phyloP scores from a whole-genome alignment of 2,797 vertebrate genomes.

The Distichodus sexfasciatus region DNA sequence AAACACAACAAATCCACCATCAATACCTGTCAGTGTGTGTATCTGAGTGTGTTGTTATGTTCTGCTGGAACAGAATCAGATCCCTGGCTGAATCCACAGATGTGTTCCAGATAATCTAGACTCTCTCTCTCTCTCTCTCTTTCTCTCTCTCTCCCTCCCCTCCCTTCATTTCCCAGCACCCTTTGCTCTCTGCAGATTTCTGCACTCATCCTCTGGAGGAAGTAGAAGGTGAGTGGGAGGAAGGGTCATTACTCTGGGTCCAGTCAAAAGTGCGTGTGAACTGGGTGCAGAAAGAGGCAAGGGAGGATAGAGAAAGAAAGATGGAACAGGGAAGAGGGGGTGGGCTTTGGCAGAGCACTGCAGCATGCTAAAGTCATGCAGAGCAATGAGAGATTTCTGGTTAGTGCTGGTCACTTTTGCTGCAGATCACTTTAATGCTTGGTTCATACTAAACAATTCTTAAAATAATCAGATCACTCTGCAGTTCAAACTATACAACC shows the following conservation, averaged over 20 bases:
- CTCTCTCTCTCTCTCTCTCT: neutral
- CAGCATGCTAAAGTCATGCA: too few species aligned
- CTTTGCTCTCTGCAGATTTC: slow-evolving; percentile 49
- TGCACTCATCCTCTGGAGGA: slow-evolving; percentile 52
- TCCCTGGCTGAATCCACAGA: too few species aligned
- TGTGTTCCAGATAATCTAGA: neutral
- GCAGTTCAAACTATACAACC: too few species aligned
- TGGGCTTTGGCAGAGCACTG: neutral
- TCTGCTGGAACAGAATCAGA: too few species aligned
- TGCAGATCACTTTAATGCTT: too few species aligned
- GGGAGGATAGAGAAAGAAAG: too few species aligned
- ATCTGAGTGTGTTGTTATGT: slow-evolving; percentile 3
- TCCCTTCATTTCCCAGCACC: slow-evolving; percentile 4
- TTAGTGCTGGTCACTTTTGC: too few species aligned
- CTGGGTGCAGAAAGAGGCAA: slow-evolving; percentile 42
- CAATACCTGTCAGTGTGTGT: slow-evolving; percentile 4
- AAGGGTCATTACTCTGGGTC: slow-evolving; percentile 57
- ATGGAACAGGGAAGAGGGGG: slow-evolving; percentile 17
- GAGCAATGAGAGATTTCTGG: too few species aligned
- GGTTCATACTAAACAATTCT: too few species aligned
- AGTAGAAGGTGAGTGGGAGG: slow-evolving; percentile 34
- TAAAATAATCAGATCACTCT: too few species aligned
- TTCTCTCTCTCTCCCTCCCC: neutral
- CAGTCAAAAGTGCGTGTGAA: slow-evolving; percentile 64
- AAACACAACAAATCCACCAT: slow-evolving; percentile 9